Conservation (phyloP, 2,888 invertebrate species). For the Hirtodrosophila histrioides region DNA sequence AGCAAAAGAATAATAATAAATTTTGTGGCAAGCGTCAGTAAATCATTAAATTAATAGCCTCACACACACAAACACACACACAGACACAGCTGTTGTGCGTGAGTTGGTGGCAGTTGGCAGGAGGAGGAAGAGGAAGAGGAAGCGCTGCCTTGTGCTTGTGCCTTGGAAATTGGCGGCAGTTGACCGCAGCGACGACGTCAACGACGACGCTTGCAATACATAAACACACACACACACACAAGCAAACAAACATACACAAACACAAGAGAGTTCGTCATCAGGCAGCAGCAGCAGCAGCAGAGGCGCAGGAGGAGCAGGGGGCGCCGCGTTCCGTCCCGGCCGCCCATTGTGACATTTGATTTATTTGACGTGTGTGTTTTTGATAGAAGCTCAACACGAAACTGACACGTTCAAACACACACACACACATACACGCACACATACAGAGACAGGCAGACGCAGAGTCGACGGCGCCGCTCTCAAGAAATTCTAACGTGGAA, state of each 20-base stretch:
- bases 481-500: conserved; percentile 59
- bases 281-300: conserved; percentile 22
- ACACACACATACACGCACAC: conserved; percentile 21
- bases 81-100: conserved; percentile 52
- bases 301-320: background rate
- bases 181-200: conserved; percentile 62
- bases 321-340: conserved; percentile 35
- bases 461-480: conserved; percentile 50
- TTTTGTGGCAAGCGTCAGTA: conserved; percentile 73
- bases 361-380: conserved; percentile 83
- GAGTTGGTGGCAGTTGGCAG: conserved; percentile 45
- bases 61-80: conserved; percentile 39
- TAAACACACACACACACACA: conserved; percentile 30
- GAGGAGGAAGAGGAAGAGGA: conserved; percentile 29
- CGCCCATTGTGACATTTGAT: conserved; percentile 82
- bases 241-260: conserved; percentile 20
- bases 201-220: conserved; percentile 47
- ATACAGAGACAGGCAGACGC: conserved; percentile 27
- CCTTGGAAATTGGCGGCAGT: conserved; percentile 73
- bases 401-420: conserved; percentile 69
- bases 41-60: conserved; percentile 79
- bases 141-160: conserved; percentile 22
- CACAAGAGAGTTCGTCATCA: conserved; percentile 68
- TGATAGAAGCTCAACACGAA: conserved; percentile 82
- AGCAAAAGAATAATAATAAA: conserved; percentile 59